Evolutionary conservation across 1,140 invertebrate species (phyloP).

Genomic region (Pachypsylla venusta): DNA sequence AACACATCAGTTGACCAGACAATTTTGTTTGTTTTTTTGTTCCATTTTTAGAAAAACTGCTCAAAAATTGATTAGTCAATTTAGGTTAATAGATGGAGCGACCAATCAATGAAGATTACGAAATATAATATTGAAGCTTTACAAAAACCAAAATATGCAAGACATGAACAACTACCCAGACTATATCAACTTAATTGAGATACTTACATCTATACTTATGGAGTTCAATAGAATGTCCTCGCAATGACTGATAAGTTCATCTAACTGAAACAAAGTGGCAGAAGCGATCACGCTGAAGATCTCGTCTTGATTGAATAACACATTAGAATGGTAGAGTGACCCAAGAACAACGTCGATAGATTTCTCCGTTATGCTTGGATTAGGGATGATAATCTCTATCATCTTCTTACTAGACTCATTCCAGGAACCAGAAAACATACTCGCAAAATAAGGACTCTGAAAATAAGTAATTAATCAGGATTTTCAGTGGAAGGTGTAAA

Average conservation of each 20-base stretch:
- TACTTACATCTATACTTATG: slow-evolving; percentile 40
- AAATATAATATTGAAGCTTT: no score
- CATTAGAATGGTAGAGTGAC: slow-evolving; percentile 63
- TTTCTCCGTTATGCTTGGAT: slow-evolving; percentile 57
- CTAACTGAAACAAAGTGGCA: slow-evolving; percentile 60
- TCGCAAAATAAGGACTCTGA: slow-evolving; percentile 64
- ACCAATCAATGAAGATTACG: no score
- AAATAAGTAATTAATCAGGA: slow-evolving; percentile 24
- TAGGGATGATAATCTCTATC: slow-evolving; percentile 53
- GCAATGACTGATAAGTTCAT: slow-evolving; percentile 59
- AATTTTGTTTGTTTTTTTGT: no score
- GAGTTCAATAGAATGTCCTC: slow-evolving; percentile 59
- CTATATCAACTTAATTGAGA: slow-evolving; percentile 5
- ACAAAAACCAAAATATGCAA: no score
- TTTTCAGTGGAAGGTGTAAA: slow-evolving; percentile 3
- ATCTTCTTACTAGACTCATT: slow-evolving; percentile 49
- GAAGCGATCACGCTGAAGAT: slow-evolving; percentile 56
- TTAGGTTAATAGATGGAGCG: no score
- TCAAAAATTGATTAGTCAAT: no score
- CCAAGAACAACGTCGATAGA: slow-evolving; percentile 57
- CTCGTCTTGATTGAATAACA: slow-evolving; percentile 50
- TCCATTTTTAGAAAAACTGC: no score
- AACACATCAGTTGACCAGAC: no score
- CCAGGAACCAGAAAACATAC: slow-evolving; percentile 75
- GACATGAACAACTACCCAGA: not conserved